Conservation (phyloP, 2,113 vertebrate genomes). For the Rhinichthys klamathensis region DNA sequence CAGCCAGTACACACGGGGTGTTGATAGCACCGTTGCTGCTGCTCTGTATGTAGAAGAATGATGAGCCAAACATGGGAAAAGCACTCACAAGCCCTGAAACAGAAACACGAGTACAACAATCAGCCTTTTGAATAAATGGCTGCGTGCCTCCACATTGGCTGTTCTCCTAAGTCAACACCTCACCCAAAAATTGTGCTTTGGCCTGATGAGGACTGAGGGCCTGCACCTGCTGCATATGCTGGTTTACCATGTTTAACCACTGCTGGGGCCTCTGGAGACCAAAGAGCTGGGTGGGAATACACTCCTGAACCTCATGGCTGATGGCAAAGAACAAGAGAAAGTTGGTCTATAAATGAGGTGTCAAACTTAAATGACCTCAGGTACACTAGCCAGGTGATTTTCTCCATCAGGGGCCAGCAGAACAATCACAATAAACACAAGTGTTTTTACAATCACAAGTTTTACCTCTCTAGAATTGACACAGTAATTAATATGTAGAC, state of each 20-base stretch:
- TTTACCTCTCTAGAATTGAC: neutral
- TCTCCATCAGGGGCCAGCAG: neutral
- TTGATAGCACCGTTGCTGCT: conserved; percentile 83
- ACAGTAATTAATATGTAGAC: neutral
- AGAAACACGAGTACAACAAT: conserved; percentile 23
- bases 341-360: neutral
- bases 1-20: conserved; percentile 89
- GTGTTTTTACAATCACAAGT: neutral
- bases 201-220: conserved; percentile 91
- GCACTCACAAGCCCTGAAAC: conserved; percentile 88
- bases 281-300: conserved; percentile 85
- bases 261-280: conserved; percentile 76
- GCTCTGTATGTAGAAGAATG: conserved; percentile 98
- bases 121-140: neutral
- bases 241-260: conserved; percentile 87
- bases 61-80: conserved; percentile 92
- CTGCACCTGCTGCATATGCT: conserved; percentile 88
- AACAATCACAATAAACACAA: neutral
- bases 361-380: neutral
- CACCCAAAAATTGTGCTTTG: conserved; percentile 93
- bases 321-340: neutral
- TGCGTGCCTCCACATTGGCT: neutral
- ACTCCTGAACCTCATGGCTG: conserved; percentile 89
- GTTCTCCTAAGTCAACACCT: conserved; percentile 46
- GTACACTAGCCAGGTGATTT: neutral